Percentiles rank a stretch among this genome's conserved stretches.
Conservation (phyloP, 2,113 vertebrate species). For the Phaetusa simplex region DNA sequence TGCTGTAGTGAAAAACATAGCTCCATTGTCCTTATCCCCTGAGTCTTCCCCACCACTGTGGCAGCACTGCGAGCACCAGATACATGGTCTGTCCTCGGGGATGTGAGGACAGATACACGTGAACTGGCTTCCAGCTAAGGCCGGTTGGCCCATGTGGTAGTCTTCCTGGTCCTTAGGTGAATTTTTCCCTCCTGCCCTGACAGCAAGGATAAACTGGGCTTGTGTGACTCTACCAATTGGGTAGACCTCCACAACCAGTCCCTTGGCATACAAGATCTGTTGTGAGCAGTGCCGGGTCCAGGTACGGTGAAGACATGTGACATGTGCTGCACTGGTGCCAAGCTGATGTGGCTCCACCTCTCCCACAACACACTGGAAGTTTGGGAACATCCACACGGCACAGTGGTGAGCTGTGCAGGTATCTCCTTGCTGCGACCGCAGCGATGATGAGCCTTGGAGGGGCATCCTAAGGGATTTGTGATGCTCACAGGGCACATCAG, state of each 20-base stretch:
- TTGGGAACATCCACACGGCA: fast-evolving
- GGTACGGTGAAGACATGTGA: too few relatives aligned
- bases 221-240: background rate
- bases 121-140: background rate
- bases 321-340: fast-evolving
- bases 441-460: background rate
- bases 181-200: background rate
- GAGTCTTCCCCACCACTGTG: background rate
- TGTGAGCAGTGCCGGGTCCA: fast-evolving
- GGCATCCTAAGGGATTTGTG: background rate
- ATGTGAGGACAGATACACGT: fast-evolving
- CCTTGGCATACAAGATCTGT: background rate
- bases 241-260: background rate
- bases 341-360: background rate
- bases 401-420: background rate
- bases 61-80: fast-evolving
- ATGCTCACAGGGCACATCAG: background rate
- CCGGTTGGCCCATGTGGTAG: background rate
- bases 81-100: fast-evolving
- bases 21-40: background rate
- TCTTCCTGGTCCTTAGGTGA: background rate
- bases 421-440: background rate
- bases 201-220: background rate
- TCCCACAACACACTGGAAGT: fast-evolving
- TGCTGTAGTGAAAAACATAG: background rate